Evolutionary conservation across 2,888 invertebrate species (phyloP).

Genomic region (Hirudinaria manillensis): DNA sequence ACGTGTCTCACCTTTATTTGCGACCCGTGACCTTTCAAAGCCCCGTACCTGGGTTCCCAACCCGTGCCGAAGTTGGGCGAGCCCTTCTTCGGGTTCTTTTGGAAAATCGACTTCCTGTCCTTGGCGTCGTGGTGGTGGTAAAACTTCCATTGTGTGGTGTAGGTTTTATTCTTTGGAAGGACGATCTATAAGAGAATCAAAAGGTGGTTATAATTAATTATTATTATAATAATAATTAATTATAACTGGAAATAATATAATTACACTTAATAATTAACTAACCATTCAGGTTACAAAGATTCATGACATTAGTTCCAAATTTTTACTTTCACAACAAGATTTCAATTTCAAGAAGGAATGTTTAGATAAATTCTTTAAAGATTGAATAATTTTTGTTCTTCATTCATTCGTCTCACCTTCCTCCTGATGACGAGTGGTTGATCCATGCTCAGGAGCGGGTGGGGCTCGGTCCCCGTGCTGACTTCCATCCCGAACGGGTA

Average conservation of each 20-base stretch:
- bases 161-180: slow-evolving; percentile 55
- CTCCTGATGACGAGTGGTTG: slow-evolving; percentile 51
- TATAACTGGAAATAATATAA: too few relatives aligned
- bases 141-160: slow-evolving; percentile 91
- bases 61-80: neutral
- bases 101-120: neutral
- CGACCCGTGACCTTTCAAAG: slow-evolving; percentile 43
- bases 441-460: slow-evolving; percentile 69
- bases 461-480: slow-evolving; percentile 83
- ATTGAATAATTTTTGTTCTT: too few relatives aligned
- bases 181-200: slow-evolving; percentile 45
- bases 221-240: too few relatives aligned
- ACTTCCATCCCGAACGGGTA: slow-evolving; percentile 59
- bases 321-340: too few relatives aligned
- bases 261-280: too few relatives aligned
- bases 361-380: too few relatives aligned
- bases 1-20: slow-evolving; percentile 40
- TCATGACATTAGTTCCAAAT: too few relatives aligned
- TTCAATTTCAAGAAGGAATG: too few relatives aligned
- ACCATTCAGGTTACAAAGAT: too few relatives aligned
- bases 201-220: too few relatives aligned
- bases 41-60: slow-evolving; percentile 13
- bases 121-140: slow-evolving; percentile 48
- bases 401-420: neutral
- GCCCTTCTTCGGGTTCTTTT: neutral